These are phyloP conservation scores for Noctilio leporinus DNA, from an alignment of 2,113 vertebrate species.

Conservation along the genomic window DNA sequence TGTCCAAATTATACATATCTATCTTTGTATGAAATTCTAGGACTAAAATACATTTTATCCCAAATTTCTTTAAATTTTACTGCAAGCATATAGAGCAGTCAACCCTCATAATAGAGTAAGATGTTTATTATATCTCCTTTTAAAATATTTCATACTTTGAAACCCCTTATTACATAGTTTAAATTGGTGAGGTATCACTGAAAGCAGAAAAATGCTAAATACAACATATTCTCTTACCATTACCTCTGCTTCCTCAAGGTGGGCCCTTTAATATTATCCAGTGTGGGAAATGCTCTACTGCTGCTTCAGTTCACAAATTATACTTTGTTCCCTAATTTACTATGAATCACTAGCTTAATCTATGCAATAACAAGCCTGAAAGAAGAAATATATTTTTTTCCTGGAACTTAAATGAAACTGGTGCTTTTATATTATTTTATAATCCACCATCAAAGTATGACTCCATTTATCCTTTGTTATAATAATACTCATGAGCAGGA, in stretches of 20 bases:
- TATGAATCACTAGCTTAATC: not conserved
- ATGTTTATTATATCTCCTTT: not conserved
- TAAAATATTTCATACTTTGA: not conserved
- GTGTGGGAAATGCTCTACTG: not conserved
- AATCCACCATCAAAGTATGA: not conserved
- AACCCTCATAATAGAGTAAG: not conserved
- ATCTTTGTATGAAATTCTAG: not conserved
- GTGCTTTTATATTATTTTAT: not conserved
- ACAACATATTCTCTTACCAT: not conserved
- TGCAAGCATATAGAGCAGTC: not conserved
- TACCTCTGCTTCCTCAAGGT: not conserved
- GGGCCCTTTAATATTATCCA: not conserved
- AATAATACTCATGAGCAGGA: slow-evolving; percentile 22
- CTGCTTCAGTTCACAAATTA: slow-evolving; percentile 9
- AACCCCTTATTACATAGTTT: not conserved
- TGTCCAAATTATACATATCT: not conserved
- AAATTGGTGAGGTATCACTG: not conserved
- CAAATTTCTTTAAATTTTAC: not conserved
- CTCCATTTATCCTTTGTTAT: not conserved
- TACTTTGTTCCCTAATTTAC: slow-evolving; percentile 9
- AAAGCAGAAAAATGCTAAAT: not conserved
- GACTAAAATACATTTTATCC: not conserved
- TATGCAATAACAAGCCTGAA: not conserved
- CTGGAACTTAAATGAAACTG: not conserved
- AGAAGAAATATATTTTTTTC: not conserved